Conservation (phyloP, 23 tunicate genomes). For the Phallusia fumigata region DNA sequence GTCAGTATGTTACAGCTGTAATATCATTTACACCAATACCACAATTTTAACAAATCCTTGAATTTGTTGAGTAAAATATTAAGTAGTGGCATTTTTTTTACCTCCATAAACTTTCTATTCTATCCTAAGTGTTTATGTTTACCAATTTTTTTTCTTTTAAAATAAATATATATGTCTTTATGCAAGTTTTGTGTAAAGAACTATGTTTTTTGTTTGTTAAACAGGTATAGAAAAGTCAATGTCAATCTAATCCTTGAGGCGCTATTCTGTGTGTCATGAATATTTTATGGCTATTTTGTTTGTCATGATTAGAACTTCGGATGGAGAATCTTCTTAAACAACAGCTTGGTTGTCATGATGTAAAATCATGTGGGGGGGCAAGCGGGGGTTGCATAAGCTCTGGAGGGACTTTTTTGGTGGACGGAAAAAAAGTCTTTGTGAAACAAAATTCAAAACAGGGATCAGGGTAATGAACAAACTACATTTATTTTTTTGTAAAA, state of each 20-base stretch:
- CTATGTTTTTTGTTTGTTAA: too few relatives aligned
- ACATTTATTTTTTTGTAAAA: too few relatives aligned
- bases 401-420: constrained; percentile 43
- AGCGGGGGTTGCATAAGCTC: constrained; percentile 53
- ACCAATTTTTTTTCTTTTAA: too few relatives aligned
- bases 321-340: constrained; percentile 46
- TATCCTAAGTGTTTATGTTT: too few relatives aligned
- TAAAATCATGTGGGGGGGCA: constrained; percentile 24
- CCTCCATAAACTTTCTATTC: too few relatives aligned
- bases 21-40: too few relatives aligned
- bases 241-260: background rate
- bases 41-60: too few relatives aligned
- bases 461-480: constrained; percentile 32
- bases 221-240: background rate
- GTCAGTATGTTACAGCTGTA: too few relatives aligned
- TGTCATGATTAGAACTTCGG: background rate
- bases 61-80: too few relatives aligned
- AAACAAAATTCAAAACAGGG: constrained; percentile 40
- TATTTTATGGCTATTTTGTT: background rate
- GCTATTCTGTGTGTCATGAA: background rate
- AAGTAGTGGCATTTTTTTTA: too few relatives aligned
- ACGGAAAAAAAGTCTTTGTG: constrained; percentile 57
- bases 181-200: too few relatives aligned
- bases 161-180: too few relatives aligned
- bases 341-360: constrained; percentile 27